Conservation (phyloP, 2,888 invertebrate genomes). For the Heteromyza rotundicornis region DNA sequence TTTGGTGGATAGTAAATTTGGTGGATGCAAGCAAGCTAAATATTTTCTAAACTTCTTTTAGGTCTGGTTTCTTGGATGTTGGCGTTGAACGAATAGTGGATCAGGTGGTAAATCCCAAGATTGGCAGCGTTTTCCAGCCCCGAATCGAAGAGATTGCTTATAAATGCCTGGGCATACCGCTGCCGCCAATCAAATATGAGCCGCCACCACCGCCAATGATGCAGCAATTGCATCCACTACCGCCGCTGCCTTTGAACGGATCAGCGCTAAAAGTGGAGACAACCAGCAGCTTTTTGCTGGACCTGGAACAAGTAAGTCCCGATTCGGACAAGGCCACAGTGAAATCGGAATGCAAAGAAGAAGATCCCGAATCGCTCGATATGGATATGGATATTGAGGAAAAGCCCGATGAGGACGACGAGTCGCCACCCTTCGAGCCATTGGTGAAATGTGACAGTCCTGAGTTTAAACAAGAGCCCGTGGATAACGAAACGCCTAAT, state of each 20-base stretch:
- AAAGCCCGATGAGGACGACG: constrained; percentile 65
- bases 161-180: constrained; percentile 81
- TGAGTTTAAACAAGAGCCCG: constrained; percentile 8
- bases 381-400: constrained; percentile 50
- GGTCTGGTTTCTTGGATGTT: constrained; percentile 68
- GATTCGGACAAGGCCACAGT: constrained; percentile 72
- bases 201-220: constrained; percentile 33
- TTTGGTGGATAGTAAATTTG: neutral
- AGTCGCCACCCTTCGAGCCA: constrained; percentile 73
- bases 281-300: constrained; percentile 69
- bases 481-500: constrained; percentile 22
- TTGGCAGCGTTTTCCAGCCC: constrained; percentile 84
- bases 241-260: constrained; percentile 49
- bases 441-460: constrained; percentile 60
- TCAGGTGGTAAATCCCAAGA: constrained; percentile 94
- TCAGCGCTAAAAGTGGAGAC: constrained; percentile 58
- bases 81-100: constrained; percentile 95
- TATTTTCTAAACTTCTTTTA: neutral
- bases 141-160: constrained; percentile 91
- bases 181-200: constrained; percentile 60
- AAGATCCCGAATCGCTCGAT: constrained; percentile 50
- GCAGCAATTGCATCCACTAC: constrained; percentile 31
- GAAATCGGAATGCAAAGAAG: constrained; percentile 54
- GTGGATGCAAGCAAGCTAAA: too few species aligned
- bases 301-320: constrained; percentile 82